Conservation (phyloP, 2,888 invertebrate genomes). For the Sesamia inferens region DNA sequence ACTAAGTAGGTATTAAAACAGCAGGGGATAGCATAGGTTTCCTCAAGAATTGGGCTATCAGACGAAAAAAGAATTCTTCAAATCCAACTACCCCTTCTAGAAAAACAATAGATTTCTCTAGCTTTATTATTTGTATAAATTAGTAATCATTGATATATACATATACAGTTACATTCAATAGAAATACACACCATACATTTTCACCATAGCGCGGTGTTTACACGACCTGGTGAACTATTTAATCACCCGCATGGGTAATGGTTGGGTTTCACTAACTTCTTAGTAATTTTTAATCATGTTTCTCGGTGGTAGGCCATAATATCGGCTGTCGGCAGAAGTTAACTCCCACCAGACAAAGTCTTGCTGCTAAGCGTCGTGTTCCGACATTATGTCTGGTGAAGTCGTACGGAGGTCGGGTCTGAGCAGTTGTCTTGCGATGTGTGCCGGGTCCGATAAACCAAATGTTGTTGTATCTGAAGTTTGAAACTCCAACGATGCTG, state of each 20-base stretch:
- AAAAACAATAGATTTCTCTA: no score
- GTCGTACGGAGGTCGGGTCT: no score
- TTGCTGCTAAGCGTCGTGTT: no score
- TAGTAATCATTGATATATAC: background rate
- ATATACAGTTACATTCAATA: background rate
- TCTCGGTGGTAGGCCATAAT: no score
- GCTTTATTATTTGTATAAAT: background rate
- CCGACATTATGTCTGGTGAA: no score
- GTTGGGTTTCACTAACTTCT: slow-evolving; percentile 52
- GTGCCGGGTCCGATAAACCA: no score
- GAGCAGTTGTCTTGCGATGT: no score
- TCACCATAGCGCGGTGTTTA: slow-evolving; percentile 38
- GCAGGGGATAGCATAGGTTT: background rate
- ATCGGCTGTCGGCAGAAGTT: no score
- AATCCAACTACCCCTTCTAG: background rate
- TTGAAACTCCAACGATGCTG: no score
- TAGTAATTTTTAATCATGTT: slow-evolving; percentile 42
- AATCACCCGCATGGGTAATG: slow-evolving; percentile 54
- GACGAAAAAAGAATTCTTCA: background rate
- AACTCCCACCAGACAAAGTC: no score
- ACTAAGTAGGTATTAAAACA: background rate
- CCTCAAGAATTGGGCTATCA: background rate
- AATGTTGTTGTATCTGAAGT: no score
- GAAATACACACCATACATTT: slow-evolving; percentile 37
- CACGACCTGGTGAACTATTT: slow-evolving; percentile 54